Conservation (phyloP, 2,113 vertebrate species). For the Eulemur macaco region DNA sequence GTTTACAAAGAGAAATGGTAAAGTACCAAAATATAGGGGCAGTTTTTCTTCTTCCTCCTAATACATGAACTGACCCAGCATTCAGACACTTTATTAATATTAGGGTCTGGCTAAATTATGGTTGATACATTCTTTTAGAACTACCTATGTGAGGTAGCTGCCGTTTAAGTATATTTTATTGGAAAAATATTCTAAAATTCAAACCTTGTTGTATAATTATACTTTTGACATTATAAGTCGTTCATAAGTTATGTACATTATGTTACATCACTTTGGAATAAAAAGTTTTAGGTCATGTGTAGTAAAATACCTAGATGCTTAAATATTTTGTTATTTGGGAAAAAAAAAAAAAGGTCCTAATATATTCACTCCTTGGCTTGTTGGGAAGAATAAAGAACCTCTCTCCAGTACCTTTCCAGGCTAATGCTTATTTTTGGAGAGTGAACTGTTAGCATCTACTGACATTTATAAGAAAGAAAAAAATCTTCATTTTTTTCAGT, state of each 20-base stretch:
- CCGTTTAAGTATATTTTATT: slow-evolving; percentile 38
- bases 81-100: neutral
- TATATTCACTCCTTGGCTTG: neutral
- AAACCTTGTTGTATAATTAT: neutral
- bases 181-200: slow-evolving; percentile 5
- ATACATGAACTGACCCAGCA: neutral
- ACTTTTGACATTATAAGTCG: neutral
- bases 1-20: neutral
- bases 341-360: neutral
- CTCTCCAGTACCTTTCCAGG: slow-evolving; percentile 27
- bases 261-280: neutral
- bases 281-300: neutral
- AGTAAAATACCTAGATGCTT: too few relatives aligned
- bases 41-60: neutral
- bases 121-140: neutral
- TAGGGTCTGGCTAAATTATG: neutral
- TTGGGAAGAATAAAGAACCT: neutral
- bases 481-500: neutral
- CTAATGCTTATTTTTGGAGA: slow-evolving; percentile 44
- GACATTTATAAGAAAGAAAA: slow-evolving; percentile 30
- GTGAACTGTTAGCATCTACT: slow-evolving; percentile 41
- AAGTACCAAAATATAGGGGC: neutral
- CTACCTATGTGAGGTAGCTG: neutral
- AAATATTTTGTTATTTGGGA: too few relatives aligned
- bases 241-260: neutral